These are phyloP conservation scores for Otolemur garnettii DNA, from an alignment of 2,113 vertebrate species.

Conservation along the genomic window DNA sequence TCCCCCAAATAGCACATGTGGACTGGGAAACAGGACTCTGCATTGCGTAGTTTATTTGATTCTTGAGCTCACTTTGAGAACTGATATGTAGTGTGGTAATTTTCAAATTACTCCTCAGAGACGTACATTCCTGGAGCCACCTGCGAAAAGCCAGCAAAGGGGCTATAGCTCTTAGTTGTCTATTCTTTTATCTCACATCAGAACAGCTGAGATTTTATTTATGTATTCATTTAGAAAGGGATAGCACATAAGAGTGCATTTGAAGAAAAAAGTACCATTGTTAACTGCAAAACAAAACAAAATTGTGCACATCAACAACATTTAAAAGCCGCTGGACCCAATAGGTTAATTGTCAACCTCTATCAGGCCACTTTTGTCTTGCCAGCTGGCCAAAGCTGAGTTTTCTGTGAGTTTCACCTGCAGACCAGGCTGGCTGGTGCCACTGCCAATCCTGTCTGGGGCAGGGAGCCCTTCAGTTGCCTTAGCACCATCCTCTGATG, in stretches of 20 bases:
- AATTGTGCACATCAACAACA: not conserved
- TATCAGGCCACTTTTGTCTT: not conserved
- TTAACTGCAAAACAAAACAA: not conserved
- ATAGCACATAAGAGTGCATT: not conserved
- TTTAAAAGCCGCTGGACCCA: not conserved
- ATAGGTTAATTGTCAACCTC: not conserved
- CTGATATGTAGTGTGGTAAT: not conserved
- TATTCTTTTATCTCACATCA: not conserved
- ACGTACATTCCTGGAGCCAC: not conserved
- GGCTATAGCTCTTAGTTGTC: not conserved
- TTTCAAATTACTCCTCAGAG: not conserved
- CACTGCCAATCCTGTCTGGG: not conserved
- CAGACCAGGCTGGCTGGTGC: not conserved
- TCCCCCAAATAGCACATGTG: not conserved
- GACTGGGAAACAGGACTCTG: not conserved
- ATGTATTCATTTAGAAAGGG: not conserved
- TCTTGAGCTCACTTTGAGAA: not conserved
- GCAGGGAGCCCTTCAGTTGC: not conserved
- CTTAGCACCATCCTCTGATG: not conserved
- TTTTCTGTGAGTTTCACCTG: not conserved
- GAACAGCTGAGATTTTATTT: constrained; percentile 22
- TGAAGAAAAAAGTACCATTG: not conserved
- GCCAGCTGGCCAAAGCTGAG: not conserved
- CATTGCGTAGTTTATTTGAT: not conserved
- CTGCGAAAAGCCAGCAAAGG: not conserved